Conservation (phyloP, 2,797 vertebrate genomes). For the Scolopax rusticola region DNA sequence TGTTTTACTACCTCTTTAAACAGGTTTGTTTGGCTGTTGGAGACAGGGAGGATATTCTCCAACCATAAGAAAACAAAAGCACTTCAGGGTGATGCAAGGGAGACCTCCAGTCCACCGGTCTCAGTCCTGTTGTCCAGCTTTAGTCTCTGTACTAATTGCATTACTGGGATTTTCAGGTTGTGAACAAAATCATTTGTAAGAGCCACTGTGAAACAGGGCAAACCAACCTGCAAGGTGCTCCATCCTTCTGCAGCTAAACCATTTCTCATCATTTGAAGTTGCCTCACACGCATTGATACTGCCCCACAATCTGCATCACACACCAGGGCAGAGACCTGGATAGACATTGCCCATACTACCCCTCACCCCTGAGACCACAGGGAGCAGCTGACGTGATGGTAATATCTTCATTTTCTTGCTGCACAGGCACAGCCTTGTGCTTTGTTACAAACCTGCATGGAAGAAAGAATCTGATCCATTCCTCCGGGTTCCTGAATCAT, state of each 20-base stretch:
- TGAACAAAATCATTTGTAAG: neutral
- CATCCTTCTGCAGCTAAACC: neutral
- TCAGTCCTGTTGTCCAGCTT: neutral
- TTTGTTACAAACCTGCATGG: neutral
- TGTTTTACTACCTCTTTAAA: neutral
- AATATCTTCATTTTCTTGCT: neutral
- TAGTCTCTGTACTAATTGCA: neutral
- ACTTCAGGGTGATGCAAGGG: neutral
- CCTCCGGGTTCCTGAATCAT: neutral
- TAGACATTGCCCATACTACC: neutral
- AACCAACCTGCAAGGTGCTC: neutral
- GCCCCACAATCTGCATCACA: neutral
- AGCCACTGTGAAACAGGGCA: neutral
- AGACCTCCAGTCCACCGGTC: neutral
- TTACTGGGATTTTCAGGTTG: neutral
- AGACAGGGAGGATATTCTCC: neutral
- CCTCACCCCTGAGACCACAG: neutral
- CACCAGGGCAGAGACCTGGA: neutral
- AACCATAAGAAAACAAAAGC: neutral
- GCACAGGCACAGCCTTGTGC: neutral
- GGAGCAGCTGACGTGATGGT: neutral
- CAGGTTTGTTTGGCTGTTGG: neutral
- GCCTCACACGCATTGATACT: neutral
- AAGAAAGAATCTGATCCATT: neutral
- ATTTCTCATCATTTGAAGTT: neutral